Evolutionary conservation across 2,113 vertebrate genomes (phyloP).

Genomic region (Antidorcas marsupialis): DNA sequence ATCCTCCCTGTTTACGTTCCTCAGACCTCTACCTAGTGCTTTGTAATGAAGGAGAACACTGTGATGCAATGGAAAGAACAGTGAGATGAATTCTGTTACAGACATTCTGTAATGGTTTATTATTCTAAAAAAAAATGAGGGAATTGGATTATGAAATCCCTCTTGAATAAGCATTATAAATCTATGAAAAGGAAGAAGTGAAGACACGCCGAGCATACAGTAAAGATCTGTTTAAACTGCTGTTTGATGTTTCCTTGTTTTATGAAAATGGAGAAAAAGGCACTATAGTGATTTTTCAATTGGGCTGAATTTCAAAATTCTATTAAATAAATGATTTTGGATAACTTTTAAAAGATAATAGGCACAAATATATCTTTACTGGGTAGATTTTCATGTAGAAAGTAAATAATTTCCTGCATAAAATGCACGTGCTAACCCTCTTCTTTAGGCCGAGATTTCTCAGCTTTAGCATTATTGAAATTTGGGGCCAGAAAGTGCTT

Average conservation of each 20-base stretch:
- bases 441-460: neutral
- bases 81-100: neutral
- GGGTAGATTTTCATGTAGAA: neutral
- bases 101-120: neutral
- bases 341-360: neutral
- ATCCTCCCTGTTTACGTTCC: conserved; percentile 11
- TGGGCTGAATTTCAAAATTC: neutral
- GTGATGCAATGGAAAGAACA: conserved; percentile 54
- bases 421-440: neutral
- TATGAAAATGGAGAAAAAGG: conserved; percentile 1
- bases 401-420: neutral
- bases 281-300: neutral
- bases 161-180: neutral
- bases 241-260: neutral
- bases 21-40: conserved; percentile 24
- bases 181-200: neutral
- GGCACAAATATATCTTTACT: neutral
- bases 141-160: neutral
- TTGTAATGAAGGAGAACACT: conserved; percentile 41
- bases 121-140: neutral
- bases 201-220: neutral
- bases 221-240: neutral
- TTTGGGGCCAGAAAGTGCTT: neutral
- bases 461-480: neutral
- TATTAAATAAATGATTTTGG: neutral